Conservation (phyloP, 2,113 vertebrate genomes). For the Patagioenas fasciata region DNA sequence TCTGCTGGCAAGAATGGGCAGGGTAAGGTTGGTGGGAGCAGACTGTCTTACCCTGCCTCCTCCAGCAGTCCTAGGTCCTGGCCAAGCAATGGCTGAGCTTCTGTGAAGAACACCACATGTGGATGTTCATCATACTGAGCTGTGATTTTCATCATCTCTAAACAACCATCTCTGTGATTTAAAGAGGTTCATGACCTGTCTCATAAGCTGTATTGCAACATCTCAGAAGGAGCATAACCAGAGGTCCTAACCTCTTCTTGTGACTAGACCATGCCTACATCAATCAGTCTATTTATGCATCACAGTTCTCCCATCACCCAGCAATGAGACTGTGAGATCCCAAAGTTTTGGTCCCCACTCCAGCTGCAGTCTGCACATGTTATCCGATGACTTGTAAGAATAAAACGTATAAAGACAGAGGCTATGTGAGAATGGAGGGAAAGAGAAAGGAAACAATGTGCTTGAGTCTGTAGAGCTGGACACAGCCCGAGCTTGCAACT, state of each 20-base stretch:
- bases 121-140: background rate
- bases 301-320: background rate
- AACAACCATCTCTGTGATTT: background rate
- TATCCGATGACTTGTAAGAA: background rate
- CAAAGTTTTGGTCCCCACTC: background rate
- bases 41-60: background rate
- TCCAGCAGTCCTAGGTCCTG: background rate
- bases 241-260: background rate
- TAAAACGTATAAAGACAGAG: background rate
- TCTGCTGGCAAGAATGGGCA: background rate
- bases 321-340: background rate
- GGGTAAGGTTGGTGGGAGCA: background rate
- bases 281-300: background rate
- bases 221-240: background rate
- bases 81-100: background rate
- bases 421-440: background rate
- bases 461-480: background rate
- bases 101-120: background rate
- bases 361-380: background rate
- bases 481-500: background rate
- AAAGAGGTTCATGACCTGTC: fast-evolving
- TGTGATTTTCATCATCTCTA: background rate
- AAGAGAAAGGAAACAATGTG: background rate
- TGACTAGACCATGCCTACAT: background rate
- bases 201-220: background rate